Percentiles rank a stretch among this genome's conserved stretches.
These are phyloP conservation scores for Leucozona laternaria DNA, from an alignment of 2,888 invertebrate species.

Conservation along the genomic window DNA sequence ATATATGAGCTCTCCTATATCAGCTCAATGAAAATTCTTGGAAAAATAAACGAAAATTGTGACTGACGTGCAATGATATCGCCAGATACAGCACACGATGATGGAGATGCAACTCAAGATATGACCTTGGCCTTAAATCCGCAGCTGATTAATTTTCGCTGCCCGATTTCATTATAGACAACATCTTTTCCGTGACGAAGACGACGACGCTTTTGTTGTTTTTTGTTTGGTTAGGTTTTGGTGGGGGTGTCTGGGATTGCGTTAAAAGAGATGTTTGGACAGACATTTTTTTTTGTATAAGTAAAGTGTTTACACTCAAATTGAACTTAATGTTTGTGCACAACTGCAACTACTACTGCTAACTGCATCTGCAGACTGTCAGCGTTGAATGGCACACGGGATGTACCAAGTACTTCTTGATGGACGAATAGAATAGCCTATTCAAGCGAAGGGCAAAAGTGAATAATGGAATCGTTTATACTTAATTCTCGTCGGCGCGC, in stretches of 20 bases:
- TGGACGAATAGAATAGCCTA: slow-evolving; percentile 1
- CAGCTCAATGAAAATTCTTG: slow-evolving; percentile 54
- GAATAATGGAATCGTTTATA: slow-evolving; percentile 21
- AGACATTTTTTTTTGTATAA: slow-evolving; percentile 14
- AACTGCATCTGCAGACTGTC: slow-evolving; percentile 38
- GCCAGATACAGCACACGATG: background rate
- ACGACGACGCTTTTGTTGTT: background rate
- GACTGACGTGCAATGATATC: slow-evolving; percentile 34
- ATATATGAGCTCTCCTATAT: background rate
- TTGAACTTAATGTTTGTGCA: slow-evolving; percentile 43
- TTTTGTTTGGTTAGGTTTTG: background rate
- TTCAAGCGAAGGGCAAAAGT: slow-evolving; percentile 22
- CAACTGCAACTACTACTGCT: slow-evolving; percentile 23
- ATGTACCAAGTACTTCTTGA: slow-evolving; percentile 19
- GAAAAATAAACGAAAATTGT: slow-evolving; percentile 55
- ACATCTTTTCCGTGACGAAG: background rate
- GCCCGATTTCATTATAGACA: slow-evolving; percentile 18
- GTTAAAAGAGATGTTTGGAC: slow-evolving; percentile 8
- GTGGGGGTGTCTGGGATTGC: background rate
- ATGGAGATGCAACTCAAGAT: slow-evolving; percentile 16
- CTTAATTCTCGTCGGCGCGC: background rate
- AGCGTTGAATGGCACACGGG: slow-evolving; percentile 13
- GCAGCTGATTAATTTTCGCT: slow-evolving; percentile 38
- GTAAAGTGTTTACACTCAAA: slow-evolving; percentile 30
- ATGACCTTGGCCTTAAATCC: slow-evolving; percentile 46